Percentiles rank a stretch among this genome's conserved stretches.
Evolutionary conservation across 2,797 vertebrate genomes (phyloP).

Genomic region (Dryobates pubescens): DNA sequence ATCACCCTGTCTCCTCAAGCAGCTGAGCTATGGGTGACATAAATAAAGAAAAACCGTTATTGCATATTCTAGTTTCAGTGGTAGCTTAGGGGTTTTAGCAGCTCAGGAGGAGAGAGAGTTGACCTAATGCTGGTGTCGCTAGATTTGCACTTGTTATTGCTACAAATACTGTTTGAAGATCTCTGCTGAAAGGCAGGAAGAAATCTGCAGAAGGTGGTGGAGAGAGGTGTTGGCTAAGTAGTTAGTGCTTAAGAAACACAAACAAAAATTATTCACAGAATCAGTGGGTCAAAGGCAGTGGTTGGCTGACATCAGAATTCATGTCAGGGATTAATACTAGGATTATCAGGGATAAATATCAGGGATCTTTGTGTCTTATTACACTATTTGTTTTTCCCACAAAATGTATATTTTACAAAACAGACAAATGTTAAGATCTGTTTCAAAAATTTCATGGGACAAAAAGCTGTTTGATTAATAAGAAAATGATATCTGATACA

Average conservation of each 20-base stretch:
- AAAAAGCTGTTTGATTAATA: slow-evolving; percentile 1
- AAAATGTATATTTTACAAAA: not conserved
- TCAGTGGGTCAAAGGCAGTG: not conserved
- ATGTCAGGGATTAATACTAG: not conserved
- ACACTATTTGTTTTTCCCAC: not conserved
- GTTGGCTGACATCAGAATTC: not conserved
- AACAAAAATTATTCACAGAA: not conserved
- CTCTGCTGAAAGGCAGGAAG: not conserved
- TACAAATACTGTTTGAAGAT: not conserved
- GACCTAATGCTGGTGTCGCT: not conserved
- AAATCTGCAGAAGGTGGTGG: not conserved
- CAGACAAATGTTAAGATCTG: not conserved
- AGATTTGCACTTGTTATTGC: not conserved
- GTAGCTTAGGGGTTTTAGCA: not conserved
- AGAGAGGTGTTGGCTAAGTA: not conserved
- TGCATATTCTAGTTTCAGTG: not conserved
- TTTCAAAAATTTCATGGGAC: not conserved
- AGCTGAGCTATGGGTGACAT: not conserved
- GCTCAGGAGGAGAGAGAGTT: not conserved
- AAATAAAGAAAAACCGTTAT: not conserved
- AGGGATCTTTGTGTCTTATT: not conserved
- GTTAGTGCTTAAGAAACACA: not conserved
- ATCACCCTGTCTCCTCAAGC: not conserved
- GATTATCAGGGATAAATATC: not conserved
- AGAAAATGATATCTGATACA: slow-evolving; percentile 6